These are phyloP conservation scores for Poeciliopsis occidentalis DNA, from an alignment of 2,113 vertebrate species.

Conservation along the genomic window DNA sequence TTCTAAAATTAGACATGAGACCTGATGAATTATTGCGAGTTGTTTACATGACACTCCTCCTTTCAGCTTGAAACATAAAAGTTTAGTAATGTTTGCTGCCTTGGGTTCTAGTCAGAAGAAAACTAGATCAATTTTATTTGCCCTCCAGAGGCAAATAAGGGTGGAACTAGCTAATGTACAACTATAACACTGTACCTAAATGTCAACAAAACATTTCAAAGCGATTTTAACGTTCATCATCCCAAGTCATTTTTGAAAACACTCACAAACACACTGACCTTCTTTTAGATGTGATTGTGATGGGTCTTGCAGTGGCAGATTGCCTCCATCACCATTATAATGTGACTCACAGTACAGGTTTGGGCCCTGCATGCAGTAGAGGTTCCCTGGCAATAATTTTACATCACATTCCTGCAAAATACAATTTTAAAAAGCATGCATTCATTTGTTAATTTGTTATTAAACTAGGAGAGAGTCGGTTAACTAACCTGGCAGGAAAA, in stretches of 20 bases:
- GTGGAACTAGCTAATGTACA: not conserved
- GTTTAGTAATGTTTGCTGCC: not conserved
- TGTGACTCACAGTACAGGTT: constrained; percentile 73
- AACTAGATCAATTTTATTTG: not conserved
- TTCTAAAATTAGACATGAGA: not conserved
- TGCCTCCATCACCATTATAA: constrained; percentile 31
- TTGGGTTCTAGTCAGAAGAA: not conserved
- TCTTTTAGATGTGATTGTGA: constrained; percentile 22
- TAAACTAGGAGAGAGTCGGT: not conserved
- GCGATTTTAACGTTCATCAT: not conserved
- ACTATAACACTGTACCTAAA: not conserved
- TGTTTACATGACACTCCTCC: not conserved
- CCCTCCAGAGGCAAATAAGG: not conserved
- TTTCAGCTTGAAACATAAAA: not conserved
- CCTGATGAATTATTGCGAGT: not conserved
- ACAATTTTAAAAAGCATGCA: not conserved
- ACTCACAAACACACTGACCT: constrained; percentile 28
- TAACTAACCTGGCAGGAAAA: constrained; percentile 75
- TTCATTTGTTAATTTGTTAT: not conserved
- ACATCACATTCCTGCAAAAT: constrained; percentile 72
- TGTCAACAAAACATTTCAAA: not conserved
- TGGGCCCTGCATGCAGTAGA: constrained; percentile 70
- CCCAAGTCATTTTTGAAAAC: not conserved
- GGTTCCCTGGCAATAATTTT: constrained; percentile 66
- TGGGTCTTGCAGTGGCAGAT: not conserved